A percentile compares a stretch with the other conserved stretches of the same genome.
These are phyloP conservation scores for Microtus agrestis DNA, from an alignment of 2,797 vertebrate species.

Conservation along the genomic window DNA sequence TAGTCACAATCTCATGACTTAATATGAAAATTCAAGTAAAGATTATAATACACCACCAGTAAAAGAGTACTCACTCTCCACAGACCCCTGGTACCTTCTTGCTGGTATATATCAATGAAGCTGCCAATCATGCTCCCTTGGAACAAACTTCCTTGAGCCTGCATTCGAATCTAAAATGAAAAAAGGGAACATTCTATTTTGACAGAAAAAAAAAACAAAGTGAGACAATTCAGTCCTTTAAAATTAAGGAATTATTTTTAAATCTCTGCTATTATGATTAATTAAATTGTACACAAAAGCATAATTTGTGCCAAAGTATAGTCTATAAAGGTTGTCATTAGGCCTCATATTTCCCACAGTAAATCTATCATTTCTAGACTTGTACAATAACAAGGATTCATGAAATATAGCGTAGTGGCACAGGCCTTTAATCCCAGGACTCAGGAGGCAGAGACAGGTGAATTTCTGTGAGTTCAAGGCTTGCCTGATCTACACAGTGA, in stretches of 20 bases:
- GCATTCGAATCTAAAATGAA: constrained; percentile 95
- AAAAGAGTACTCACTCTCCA: constrained; percentile 93
- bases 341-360: constrained; percentile 37
- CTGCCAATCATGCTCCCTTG: constrained; percentile 98
- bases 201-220: constrained; percentile 49
- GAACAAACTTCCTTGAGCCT: constrained; percentile 96
- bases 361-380: constrained; percentile 57
- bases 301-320: constrained; percentile 44
- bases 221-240: constrained; percentile 38
- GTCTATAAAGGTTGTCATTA: constrained; percentile 58
- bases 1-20: constrained; percentile 48
- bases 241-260: constrained; percentile 57
- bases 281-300: constrained; percentile 25
- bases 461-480: background rate
- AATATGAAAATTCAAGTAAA: constrained; percentile 13
- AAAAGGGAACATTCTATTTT: background rate
- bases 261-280: constrained; percentile 46
- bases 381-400: constrained; percentile 33
- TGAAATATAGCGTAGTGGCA: background rate
- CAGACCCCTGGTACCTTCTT: constrained; percentile 95
- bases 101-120: constrained; percentile 98
- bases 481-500: background rate
- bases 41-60: constrained; percentile 27
- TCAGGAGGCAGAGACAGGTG: background rate
- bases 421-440: background rate